A percentile compares a stretch with the other conserved stretches of the same genome.
Conservation (phyloP, 1,140 invertebrate species). For the Ridgeia piscesae region DNA sequence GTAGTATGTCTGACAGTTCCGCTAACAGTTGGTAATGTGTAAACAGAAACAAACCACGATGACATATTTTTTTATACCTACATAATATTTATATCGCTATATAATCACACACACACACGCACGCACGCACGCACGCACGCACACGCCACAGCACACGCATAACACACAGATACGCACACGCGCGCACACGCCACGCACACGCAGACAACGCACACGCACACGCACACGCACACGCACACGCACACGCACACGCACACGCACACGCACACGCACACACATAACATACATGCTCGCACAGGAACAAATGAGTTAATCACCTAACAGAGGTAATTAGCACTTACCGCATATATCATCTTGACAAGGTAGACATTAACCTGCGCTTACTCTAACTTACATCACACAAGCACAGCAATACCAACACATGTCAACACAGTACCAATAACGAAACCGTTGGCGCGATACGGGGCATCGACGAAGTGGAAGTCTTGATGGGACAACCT, state of each 20-base stretch:
- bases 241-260: not conserved
- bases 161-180: not conserved
- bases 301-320: too few relatives aligned
- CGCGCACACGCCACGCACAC: too few relatives aligned
- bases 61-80: too few relatives aligned
- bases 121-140: not conserved
- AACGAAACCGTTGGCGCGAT: not conserved
- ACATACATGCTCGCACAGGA: too few relatives aligned
- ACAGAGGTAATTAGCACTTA: too few relatives aligned
- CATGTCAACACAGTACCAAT: not conserved
- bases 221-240: not conserved
- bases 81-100: not conserved
- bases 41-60: too few relatives aligned
- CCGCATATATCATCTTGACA: not conserved
- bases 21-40: too few relatives aligned
- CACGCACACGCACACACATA: not conserved
- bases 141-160: too few relatives aligned
- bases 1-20: too few relatives aligned
- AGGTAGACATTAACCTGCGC: not conserved
- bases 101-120: not conserved
- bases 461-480: not conserved
- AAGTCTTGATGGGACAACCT: too few relatives aligned
- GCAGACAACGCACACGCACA: too few relatives aligned
- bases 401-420: not conserved
- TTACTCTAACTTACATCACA: not conserved